Percentiles rank a stretch among this genome's conserved stretches.
phyloP scores from a whole-genome alignment of 2,888 invertebrate species.

The Hyposoter didymator region DNA sequence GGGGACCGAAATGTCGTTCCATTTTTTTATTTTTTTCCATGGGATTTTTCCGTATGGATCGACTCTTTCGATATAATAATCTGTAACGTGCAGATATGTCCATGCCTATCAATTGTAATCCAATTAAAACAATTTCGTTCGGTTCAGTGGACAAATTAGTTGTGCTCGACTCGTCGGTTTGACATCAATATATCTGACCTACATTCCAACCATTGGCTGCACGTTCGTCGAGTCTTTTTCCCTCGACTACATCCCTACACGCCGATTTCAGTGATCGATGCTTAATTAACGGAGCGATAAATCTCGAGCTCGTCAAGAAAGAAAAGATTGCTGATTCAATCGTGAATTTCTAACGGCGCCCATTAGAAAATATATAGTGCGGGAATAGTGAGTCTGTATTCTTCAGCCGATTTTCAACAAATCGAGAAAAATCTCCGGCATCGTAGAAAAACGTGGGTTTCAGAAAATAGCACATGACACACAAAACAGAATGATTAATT shows the following conservation, averaged over 20 bases:
- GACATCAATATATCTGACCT: constrained; percentile 60
- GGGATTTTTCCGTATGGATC: background rate
- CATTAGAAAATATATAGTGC: background rate
- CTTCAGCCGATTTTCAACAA: constrained; percentile 10
- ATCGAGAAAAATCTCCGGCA: background rate
- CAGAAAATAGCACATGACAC: too few relatives aligned
- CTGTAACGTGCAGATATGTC: background rate
- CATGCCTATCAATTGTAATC: constrained; percentile 43
- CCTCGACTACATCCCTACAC: background rate
- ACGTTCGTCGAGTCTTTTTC: constrained; percentile 10
- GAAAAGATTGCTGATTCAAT: constrained; percentile 20
- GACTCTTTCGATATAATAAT: background rate
- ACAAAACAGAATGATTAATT: too few relatives aligned
- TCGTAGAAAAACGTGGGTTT: background rate
- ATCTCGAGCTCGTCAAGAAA: constrained; percentile 13
- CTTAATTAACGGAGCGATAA: constrained; percentile 49
- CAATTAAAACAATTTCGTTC: constrained; percentile 44
- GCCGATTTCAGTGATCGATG: constrained; percentile 16
- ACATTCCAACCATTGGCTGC: constrained; percentile 7
- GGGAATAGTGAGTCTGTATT: constrained; percentile 2
- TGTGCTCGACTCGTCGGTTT: constrained; percentile 52
- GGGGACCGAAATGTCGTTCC: background rate
- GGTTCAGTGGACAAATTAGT: constrained; percentile 50
- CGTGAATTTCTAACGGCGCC: constrained; percentile 9
- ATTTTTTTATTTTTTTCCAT: background rate